Percentiles rank a stretch among this genome's conserved stretches.
Evolutionary conservation across 2,113 vertebrate genomes (phyloP).

Genomic region (Macquaria australasica): DNA sequence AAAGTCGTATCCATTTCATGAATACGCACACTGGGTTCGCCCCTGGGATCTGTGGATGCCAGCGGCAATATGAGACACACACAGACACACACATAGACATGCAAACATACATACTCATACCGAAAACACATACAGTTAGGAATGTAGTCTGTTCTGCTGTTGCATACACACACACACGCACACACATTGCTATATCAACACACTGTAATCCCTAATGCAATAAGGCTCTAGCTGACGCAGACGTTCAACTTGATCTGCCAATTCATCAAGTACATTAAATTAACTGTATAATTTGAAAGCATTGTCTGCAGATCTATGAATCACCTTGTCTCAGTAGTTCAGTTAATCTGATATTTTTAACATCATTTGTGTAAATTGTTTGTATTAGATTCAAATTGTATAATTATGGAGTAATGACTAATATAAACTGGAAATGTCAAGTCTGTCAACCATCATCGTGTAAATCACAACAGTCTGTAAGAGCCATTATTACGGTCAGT

Average conservation of each 20-base stretch:
- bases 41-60: conserved; percentile 62
- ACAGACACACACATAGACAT: conserved; percentile 7
- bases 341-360: neutral
- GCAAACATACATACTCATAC: conserved; percentile 33
- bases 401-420: neutral
- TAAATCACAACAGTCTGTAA: neutral
- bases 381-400: neutral
- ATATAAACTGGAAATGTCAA: neutral
- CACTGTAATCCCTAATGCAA: conserved; percentile 35
- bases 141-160: conserved; percentile 35
- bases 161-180: conserved; percentile 23
- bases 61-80: conserved; percentile 71
- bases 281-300: conserved; percentile 14
- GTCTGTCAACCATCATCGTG: neutral
- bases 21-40: conserved; percentile 51
- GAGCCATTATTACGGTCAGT: neutral
- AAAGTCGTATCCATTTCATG: conserved; percentile 74
- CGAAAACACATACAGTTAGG: conserved; percentile 10
- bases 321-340: neutral
- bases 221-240: conserved; percentile 11
- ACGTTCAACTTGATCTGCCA: conserved; percentile 6
- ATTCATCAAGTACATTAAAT: conserved; percentile 31
- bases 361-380: neutral
- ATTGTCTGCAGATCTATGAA: conserved; percentile 10
- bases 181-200: conserved; percentile 21